Base-by-base conservation (phyloP, 2,888 invertebrate species). In the Encarsia formosa region DNA sequence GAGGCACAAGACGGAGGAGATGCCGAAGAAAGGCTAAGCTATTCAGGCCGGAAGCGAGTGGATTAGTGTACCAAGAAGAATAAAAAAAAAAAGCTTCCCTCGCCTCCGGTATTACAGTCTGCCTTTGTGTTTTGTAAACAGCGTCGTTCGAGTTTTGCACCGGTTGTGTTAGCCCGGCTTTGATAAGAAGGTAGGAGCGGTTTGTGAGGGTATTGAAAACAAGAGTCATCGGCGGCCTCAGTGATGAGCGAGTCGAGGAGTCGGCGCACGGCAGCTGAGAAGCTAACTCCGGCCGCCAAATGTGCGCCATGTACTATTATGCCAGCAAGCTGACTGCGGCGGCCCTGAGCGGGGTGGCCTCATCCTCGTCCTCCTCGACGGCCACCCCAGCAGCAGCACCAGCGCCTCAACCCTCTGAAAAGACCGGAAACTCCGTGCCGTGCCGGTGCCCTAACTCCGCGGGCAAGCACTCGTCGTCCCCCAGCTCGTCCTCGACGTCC, bases 261-360 rank as follows among this genome's bases (percentile, higher is more conserved):
- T 67, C 22, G 44, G 11, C 35, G 38, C 32, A 65, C 62, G 66
- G 62, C 60, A 68, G 70, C 18, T 68, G 70, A 66, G 71, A 68
- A 69, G 70, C 70, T 70, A 68, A 68, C 67, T 69, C 62, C 66
- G 67, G 62, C 64, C 65, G 68, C 67, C 72, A 70, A 71, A 73
- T 73, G 73, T 73, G 73, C 70, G 83, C 83, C 77, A 83, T 84
- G 83, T 84, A 84, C 78, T 84, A 82, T 73, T 84, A 83, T 78
- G 84, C 83, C 68, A 83, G 82, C 77, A 82, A 81, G 76, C 73
- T 82, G 69, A 81, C 81, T 73, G 81, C 81, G 70, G 81, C 74
- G 67, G 73, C 82, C 63, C 79, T 82, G 76, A 80, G 81, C 78
- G 80, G 81, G 62, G 78, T 78, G 57, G 78, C 78, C 64, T 74